Evolutionary conservation across 1,140 invertebrate genomes (phyloP).

Genomic region (Chlorops oryzae): DNA sequence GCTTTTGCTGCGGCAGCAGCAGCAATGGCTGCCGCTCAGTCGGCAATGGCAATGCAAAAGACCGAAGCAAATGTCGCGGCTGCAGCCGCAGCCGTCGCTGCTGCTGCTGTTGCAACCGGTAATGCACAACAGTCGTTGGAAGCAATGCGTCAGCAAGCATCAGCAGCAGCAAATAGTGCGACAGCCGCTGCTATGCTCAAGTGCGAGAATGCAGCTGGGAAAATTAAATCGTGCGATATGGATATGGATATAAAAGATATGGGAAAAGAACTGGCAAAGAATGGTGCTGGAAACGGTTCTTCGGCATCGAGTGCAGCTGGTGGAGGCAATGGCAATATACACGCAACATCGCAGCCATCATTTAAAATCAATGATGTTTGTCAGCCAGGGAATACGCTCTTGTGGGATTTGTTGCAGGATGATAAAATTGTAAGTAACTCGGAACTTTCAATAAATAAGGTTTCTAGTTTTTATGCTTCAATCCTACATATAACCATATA

Average conservation of each 20-base stretch:
- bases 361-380: conserved; percentile 76
- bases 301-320: conserved; percentile 21
- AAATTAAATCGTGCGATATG: conserved; percentile 28
- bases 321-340: conserved; percentile 18
- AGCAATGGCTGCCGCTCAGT: conserved; percentile 41
- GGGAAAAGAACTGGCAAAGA: not conserved
- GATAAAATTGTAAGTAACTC: conserved; percentile 82
- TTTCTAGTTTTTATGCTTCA: too few relatives aligned
- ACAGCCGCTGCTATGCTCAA: conserved; percentile 19
- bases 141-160: conserved; percentile 31
- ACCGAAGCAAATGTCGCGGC: conserved; percentile 34
- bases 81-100: conserved; percentile 35
- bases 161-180: conserved; percentile 30
- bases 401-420: conserved; percentile 92
- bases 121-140: conserved; percentile 36
- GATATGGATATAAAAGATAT: too few relatives aligned
- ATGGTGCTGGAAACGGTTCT: too few relatives aligned
- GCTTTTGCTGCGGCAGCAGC: conserved; percentile 40
- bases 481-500: too few relatives aligned
- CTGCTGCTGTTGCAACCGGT: conserved; percentile 34
- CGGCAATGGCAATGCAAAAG: conserved; percentile 40
- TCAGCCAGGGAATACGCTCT: conserved; percentile 79
- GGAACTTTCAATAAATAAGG: too few relatives aligned
- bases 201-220: conserved; percentile 4
- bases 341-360: conserved; percentile 45